These are phyloP conservation scores for Danio choprae DNA, from an alignment of 2,797 vertebrate genomes.

Conservation along the genomic window DNA sequence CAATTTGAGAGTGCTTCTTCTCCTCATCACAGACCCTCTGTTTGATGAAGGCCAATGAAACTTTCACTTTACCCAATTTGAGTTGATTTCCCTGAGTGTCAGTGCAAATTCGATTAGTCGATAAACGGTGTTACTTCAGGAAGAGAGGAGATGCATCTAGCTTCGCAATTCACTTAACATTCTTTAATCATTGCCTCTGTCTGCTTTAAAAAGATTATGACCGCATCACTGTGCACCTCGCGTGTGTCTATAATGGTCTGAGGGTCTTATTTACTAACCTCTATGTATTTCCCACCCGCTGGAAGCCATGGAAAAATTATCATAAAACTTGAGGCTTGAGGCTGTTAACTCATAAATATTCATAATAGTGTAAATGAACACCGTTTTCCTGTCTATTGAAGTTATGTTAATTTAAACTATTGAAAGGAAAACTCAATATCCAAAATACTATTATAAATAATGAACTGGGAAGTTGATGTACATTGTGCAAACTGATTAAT, in stretches of 20 bases:
- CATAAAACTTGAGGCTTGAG: background rate
- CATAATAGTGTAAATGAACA: background rate
- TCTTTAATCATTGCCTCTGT: constrained; percentile 9
- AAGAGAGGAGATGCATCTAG: constrained; percentile 69
- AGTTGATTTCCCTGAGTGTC: constrained; percentile 70
- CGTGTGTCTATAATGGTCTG: background rate
- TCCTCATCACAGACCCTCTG: constrained; percentile 67
- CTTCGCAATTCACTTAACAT: constrained; percentile 56
- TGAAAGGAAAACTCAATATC: background rate
- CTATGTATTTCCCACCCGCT: constrained; percentile 22
- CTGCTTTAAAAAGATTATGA: constrained; percentile 28
- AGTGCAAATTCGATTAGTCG: constrained; percentile 73
- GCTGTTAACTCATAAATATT: constrained; percentile 1
- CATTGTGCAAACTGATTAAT: background rate
- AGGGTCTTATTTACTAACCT: constrained; percentile 9
- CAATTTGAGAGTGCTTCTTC: constrained; percentile 19
- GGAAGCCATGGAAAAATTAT: constrained; percentile 1
- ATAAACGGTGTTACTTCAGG: constrained; percentile 72
- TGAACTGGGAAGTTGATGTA: background rate
- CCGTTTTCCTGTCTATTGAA: background rate
- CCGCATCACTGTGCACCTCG: background rate
- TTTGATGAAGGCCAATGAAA: constrained; percentile 63
- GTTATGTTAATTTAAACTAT: background rate
- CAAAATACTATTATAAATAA: background rate
- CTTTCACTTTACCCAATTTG: constrained; percentile 67